Evolutionary conservation across 1,140 invertebrate genomes (phyloP), one percentile per base, ranked within the genome.

Genomic region (Lasioglossum albipes): DNA sequence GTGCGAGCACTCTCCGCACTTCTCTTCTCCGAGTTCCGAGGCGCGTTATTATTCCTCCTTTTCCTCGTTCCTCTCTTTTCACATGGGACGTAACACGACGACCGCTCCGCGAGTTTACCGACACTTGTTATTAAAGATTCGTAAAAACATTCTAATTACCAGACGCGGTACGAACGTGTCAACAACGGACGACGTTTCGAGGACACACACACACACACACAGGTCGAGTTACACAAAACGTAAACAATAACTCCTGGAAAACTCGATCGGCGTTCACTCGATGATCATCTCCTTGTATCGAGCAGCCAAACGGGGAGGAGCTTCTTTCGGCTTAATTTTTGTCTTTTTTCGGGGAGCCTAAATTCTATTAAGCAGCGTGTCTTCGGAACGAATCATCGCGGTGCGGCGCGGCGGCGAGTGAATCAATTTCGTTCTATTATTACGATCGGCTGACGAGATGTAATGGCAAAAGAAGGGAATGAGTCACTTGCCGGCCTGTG

Each of bases 361-460:
- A 54, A 54, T 62, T 52, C 79, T 49, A 59, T 7, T 12, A 62
- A 62, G n/a, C 31, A 52, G 57, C 27, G 54, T 67, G 4, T 27
- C 31, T n/a, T 70, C 59, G 81, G 75, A 75, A 81, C 72, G 69
- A 74, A 73, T 76, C 84, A 72, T 6, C 75, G 75, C 64, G 75
- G 59, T 67, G 57, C 84, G 68, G 3, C 75, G 75, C 64, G 75
- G 59, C 71, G 57, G 61, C 67, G 83, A 79, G 72, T 90, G 89
- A 90, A 90, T 90, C 89, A 90, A 90, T 87, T 89, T 88, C 79
- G 85, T 89, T 87, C 89, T 90, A 90, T 90, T 89, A 89, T 90
- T 89, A 89, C 89, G 80, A 87, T 84, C 79, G 81, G 78, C 73
- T 87, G 85, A 87, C 87, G 87, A 75, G 86, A 89, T 89, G 86